These are phyloP conservation scores for Sphaerodactylus townsendi DNA, from an alignment of 2,113 vertebrate genomes.

Conservation along the genomic window DNA sequence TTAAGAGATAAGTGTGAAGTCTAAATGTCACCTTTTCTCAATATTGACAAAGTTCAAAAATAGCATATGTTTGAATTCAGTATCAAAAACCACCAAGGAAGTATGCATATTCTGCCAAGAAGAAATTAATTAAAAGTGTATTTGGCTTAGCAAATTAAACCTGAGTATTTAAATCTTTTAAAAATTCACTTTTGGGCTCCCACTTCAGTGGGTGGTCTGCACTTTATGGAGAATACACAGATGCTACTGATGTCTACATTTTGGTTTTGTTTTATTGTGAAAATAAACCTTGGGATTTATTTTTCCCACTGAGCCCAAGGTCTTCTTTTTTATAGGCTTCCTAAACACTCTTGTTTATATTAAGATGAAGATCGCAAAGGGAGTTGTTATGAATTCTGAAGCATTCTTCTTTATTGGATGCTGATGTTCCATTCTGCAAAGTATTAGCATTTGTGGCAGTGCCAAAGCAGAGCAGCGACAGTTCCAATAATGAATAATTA, in stretches of 20 bases:
- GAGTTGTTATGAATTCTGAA: slow-evolving; percentile 37
- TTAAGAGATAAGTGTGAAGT: accelerated
- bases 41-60: slow-evolving; percentile 47
- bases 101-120: slow-evolving; percentile 32
- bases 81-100: slow-evolving; percentile 37
- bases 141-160: slow-evolving; percentile 41
- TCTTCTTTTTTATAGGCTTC: slow-evolving; percentile 23
- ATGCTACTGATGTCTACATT: slow-evolving; percentile 10
- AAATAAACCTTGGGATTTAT: slow-evolving; percentile 38
- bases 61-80: slow-evolving; percentile 46
- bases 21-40: slow-evolving; percentile 18
- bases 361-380: slow-evolving; percentile 32
- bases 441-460: slow-evolving; percentile 53
- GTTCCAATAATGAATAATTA: slow-evolving; percentile 69
- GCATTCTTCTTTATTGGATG: slow-evolving; percentile 26
- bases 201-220: slow-evolving; percentile 11
- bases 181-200: slow-evolving; percentile 31
- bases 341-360: slow-evolving; percentile 30
- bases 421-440: slow-evolving; percentile 32
- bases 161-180: slow-evolving; percentile 29
- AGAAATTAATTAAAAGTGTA: slow-evolving; percentile 40
- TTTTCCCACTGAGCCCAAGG: slow-evolving; percentile 5
- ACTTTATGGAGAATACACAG: background rate
- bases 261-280: slow-evolving; percentile 23
- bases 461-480: slow-evolving; percentile 57